These are phyloP conservation scores for Pangasius larnaudii DNA, from an alignment of 2,797 vertebrate genomes.

Conservation along the genomic window DNA sequence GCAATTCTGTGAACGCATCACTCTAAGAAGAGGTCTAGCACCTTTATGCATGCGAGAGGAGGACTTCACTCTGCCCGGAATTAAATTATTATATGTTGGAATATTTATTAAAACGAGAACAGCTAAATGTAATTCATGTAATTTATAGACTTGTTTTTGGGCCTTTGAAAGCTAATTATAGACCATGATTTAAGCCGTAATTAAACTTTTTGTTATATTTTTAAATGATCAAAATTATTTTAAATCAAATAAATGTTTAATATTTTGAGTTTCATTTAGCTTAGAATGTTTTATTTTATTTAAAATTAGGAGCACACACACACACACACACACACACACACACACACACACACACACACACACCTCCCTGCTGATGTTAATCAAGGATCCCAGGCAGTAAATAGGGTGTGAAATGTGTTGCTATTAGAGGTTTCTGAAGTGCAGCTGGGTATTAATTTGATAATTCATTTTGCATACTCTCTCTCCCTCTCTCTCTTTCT, in stretches of 20 bases:
- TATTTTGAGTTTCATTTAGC: neutral
- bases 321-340: neutral
- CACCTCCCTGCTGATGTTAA: slow-evolving; percentile 33
- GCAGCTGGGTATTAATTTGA: slow-evolving; percentile 37
- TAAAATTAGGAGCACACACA: neutral
- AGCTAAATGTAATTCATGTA: neutral
- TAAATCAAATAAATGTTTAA: neutral
- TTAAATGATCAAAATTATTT: neutral
- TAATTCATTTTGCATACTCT: slow-evolving; percentile 33
- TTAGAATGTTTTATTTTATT: slow-evolving; percentile 4
- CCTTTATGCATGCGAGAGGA: neutral
- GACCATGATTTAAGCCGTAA: neutral
- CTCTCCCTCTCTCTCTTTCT: neutral
- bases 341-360: neutral
- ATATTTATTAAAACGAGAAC: neutral
- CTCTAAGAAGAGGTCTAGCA: neutral
- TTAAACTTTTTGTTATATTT: neutral
- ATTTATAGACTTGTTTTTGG: neutral
- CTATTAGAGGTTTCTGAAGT: slow-evolving; percentile 41
- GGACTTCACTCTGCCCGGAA: neutral
- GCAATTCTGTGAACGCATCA: neutral
- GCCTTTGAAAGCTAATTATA: neutral
- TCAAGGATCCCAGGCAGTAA: slow-evolving; percentile 46
- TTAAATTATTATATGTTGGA: neutral
- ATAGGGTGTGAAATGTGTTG: slow-evolving; percentile 55